Percentiles rank a stretch among this genome's conserved stretches.
These are phyloP conservation scores for Patagioenas fasciata DNA, from an alignment of 2,113 vertebrate genomes.

Conservation along the genomic window DNA sequence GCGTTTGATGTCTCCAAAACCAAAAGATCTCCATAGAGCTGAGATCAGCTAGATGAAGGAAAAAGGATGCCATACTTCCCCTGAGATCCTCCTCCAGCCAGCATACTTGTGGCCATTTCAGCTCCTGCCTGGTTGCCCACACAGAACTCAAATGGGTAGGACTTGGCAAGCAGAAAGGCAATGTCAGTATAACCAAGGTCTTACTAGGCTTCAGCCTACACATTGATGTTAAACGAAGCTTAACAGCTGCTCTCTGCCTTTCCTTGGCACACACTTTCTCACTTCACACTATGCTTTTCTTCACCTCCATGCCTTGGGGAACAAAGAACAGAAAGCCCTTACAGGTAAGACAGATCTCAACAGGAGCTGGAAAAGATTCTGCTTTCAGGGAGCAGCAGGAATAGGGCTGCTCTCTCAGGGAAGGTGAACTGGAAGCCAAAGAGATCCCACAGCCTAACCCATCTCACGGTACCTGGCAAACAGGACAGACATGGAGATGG, in stretches of 20 bases:
- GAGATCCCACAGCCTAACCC: neutral
- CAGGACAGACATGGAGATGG: neutral
- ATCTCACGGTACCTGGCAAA: neutral
- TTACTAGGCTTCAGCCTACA: neutral
- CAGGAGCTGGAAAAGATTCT: neutral
- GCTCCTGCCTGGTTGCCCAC: neutral
- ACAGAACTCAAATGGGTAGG: neutral
- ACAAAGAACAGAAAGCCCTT: neutral
- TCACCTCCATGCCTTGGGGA: neutral
- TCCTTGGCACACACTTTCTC: neutral
- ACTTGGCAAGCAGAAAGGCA: neutral
- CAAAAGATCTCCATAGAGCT: neutral
- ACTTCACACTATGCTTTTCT: neutral
- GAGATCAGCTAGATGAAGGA: neutral
- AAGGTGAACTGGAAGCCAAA: neutral
- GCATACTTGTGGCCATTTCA: neutral
- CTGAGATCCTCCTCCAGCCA: neutral
- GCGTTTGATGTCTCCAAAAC: neutral
- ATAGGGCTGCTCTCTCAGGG: neutral
- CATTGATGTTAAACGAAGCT: neutral
- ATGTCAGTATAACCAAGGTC: neutral
- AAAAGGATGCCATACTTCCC: neutral
- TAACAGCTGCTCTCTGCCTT: neutral
- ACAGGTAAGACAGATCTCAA: neutral
- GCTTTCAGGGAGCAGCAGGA: neutral